Evolutionary conservation across 2,797 vertebrate genomes (phyloP).

Genomic region (Labroides dimidiatus): DNA sequence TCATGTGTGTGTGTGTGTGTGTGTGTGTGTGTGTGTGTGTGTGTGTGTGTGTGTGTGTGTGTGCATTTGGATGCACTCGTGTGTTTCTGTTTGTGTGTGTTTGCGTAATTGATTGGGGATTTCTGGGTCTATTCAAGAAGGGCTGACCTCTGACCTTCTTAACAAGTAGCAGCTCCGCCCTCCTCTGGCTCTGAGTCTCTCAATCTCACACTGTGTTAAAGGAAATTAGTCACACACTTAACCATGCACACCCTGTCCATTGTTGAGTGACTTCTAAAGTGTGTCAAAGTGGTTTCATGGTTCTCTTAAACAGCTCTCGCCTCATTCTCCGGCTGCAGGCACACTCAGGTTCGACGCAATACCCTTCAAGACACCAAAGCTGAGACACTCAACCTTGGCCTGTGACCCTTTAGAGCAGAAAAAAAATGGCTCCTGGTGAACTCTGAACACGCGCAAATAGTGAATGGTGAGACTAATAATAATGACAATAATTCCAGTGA

Average conservation of each 20-base stretch:
- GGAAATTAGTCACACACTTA: conserved; percentile 84
- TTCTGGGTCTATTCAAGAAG: conserved; percentile 78
- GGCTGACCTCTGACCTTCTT: conserved; percentile 80
- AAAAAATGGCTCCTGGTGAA: conserved; percentile 8
- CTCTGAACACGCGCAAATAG: background rate
- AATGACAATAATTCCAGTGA: background rate
- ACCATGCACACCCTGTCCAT: conserved; percentile 74
- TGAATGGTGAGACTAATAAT: background rate
- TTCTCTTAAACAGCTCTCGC: conserved; percentile 70
- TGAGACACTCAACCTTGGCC: conserved; percentile 54
- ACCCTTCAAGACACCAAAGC: conserved; percentile 28
- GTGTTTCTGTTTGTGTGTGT: conserved; percentile 64
- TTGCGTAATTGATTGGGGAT: conserved; percentile 85
- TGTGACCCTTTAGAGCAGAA: conserved; percentile 50
- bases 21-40: conserved; percentile 57
- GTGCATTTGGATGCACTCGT: conserved; percentile 21
- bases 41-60: conserved; percentile 40
- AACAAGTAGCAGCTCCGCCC: conserved; percentile 79
- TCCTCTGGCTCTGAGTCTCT: conserved; percentile 71
- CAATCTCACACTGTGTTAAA: conserved; percentile 80
- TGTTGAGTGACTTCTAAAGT: conserved; percentile 78
- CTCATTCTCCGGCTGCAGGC: conserved; percentile 52
- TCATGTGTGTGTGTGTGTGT: conserved; percentile 10
- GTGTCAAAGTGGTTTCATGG: conserved; percentile 79
- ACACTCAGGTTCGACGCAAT: conserved; percentile 62